A percentile compares a stretch with the other conserved stretches of the same genome.
Evolutionary conservation across 2,888 invertebrate species (phyloP).

Genomic region (Empis stercorea): DNA sequence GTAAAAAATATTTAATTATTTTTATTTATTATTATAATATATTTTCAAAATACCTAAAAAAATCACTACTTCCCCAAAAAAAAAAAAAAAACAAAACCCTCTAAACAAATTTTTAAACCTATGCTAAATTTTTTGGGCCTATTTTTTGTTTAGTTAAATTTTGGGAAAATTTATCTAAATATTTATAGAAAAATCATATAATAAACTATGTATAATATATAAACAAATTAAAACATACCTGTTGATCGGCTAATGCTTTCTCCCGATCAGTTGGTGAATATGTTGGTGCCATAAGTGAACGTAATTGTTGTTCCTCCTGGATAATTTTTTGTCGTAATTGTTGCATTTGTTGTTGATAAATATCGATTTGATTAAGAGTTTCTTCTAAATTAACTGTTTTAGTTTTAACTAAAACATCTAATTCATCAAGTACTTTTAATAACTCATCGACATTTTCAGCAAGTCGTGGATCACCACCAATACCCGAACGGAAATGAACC

Average conservation of each 20-base stretch:
- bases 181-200: too few relatives aligned
- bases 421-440: slow-evolving; percentile 51
- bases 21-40: too few relatives aligned
- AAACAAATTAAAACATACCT: slow-evolving; percentile 48
- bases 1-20: too few relatives aligned
- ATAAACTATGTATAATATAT: not conserved
- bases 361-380: slow-evolving; percentile 73
- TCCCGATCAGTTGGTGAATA: slow-evolving; percentile 73
- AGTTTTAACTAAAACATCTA: slow-evolving; percentile 25
- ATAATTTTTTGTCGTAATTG: slow-evolving; percentile 70
- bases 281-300: slow-evolving; percentile 69
- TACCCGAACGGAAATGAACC: slow-evolving; percentile 81
- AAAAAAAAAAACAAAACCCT: too few relatives aligned
- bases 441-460: slow-evolving; percentile 59
- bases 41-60: too few relatives aligned
- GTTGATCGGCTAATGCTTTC: slow-evolving; percentile 68
- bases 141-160: too few relatives aligned
- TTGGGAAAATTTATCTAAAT: too few relatives aligned
- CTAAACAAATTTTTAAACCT: too few relatives aligned
- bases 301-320: slow-evolving; percentile 75
- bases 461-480: slow-evolving; percentile 66
- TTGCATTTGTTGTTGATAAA: slow-evolving; percentile 78
- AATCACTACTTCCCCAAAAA: too few relatives aligned
- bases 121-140: too few relatives aligned
- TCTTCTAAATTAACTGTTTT: slow-evolving; percentile 48